Conservation (phyloP, 2,113 vertebrate genomes). For the Azemiops feae region DNA sequence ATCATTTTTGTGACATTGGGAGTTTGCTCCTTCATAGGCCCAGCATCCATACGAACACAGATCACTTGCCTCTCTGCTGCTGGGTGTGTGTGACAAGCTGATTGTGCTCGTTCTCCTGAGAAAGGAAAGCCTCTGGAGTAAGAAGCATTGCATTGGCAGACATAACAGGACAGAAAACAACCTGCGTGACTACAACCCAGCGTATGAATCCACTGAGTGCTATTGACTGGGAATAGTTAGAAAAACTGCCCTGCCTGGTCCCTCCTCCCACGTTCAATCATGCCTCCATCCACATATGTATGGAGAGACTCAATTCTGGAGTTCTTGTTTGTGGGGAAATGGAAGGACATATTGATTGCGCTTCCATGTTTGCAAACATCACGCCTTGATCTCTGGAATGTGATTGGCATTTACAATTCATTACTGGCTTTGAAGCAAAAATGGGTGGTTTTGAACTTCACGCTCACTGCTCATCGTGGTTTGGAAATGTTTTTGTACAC, state of each 20-base stretch:
- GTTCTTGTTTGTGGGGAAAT: background rate
- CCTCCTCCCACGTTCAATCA: background rate
- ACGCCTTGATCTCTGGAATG: background rate
- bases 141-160: background rate
- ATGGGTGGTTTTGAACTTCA: background rate
- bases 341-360: background rate
- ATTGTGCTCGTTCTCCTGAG: background rate
- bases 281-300: background rate
- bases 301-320: background rate
- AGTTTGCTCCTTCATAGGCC: background rate
- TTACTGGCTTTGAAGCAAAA: background rate
- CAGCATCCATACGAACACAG: background rate
- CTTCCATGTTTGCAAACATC: background rate
- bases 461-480: background rate
- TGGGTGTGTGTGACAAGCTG: background rate
- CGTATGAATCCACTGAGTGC: constrained; percentile 6
- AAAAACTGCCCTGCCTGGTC: background rate
- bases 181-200: background rate
- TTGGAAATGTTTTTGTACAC: background rate
- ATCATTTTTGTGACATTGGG: background rate
- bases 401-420: background rate
- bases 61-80: background rate
- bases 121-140: background rate
- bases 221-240: constrained; percentile 11
- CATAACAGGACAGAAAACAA: constrained; percentile 7